A percentile compares a stretch with the other conserved stretches of the same genome.
Evolutionary conservation across 2,113 vertebrate genomes (phyloP).

Genomic region (Nothoprocta pentlandii): DNA sequence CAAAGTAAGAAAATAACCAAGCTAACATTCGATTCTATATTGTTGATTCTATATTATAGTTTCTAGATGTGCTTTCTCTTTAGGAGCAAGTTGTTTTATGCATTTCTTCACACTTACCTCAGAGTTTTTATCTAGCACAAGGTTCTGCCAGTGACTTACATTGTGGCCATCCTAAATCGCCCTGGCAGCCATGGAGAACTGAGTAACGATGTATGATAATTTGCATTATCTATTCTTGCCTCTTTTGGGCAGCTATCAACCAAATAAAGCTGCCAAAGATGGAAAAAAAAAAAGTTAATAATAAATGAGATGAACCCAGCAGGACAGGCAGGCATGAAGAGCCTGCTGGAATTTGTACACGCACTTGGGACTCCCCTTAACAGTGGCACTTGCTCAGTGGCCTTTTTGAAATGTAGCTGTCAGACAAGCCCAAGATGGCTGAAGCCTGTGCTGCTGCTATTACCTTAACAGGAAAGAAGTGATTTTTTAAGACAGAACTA

Average conservation of each 20-base stretch:
- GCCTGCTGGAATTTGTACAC: neutral
- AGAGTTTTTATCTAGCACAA: neutral
- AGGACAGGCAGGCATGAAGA: too few relatives aligned
- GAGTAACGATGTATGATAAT: neutral
- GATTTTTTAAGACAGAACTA: neutral
- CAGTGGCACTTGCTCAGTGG: neutral
- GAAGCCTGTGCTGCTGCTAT: neutral
- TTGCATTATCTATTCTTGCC: neutral
- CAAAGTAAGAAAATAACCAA: neutral
- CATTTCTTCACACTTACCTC: neutral
- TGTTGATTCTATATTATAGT: neutral
- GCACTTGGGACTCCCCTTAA: neutral
- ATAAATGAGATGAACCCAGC: neutral
- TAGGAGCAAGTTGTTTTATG: neutral
- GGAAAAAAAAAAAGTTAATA: neutral
- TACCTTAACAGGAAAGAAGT: neutral
- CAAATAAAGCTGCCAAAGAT: neutral
- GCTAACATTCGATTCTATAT: neutral
- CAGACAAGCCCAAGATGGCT: too few relatives aligned
- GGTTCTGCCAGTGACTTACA: neutral
- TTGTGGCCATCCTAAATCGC: neutral
- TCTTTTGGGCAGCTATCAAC: neutral
- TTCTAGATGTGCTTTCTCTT: neutral
- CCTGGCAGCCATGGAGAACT: neutral
- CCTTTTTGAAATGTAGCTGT: neutral